Evolutionary conservation across 2,888 invertebrate genomes (phyloP), one percentile per base, ranked within the genome.

Genomic region (Drosophila anomalipes): DNA sequence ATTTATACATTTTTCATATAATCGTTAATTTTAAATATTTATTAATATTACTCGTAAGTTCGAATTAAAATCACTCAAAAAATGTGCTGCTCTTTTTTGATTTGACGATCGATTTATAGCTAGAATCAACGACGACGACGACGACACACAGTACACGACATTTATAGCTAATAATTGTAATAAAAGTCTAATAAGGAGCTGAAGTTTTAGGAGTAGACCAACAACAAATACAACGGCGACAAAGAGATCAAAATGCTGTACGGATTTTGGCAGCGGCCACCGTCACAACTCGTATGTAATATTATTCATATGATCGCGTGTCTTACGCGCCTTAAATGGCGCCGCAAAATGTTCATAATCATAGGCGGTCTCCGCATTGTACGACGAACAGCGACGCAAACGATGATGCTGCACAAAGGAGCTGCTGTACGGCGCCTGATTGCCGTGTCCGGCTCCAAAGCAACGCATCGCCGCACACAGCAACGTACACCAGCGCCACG

Each of bases 221-320:
- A 80, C 76, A 79, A 77, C 70, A 68, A 77, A 61, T 73, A 83
- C 77, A 86, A 86, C 82, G 78, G 62, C 78, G 85, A 85, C 74
- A 77, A 80, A 82, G 90, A 87, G 91, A 89, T 90, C 89, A 87
- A 84, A 85, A 82, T 80, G 80, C 80, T 75, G 53, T 61, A 66
- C 63, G 60, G 54, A 64, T 72, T 72, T 60, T 54, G 58, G 74
- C 73, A 77, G 74, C 74, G 58, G 75, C 92, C 92, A 91, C 87
- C 91, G 93, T 93, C 93, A 93, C 93, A 93, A 93, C 83, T 93
- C 93, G 77, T 93, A 93, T 5, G 92, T 93, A 49, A 93, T 91
- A 74, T 93, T 93, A 70, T 93, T 93, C 86, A 93, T 85, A 79
- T 93, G 92, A 79, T 93, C 93, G 72, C 93, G 92, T 62, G 92